Percentiles rank a stretch among this genome's conserved stretches.
Evolutionary conservation across 2,113 vertebrate species (phyloP).

Genomic region (Aleadryas rufinucha): DNA sequence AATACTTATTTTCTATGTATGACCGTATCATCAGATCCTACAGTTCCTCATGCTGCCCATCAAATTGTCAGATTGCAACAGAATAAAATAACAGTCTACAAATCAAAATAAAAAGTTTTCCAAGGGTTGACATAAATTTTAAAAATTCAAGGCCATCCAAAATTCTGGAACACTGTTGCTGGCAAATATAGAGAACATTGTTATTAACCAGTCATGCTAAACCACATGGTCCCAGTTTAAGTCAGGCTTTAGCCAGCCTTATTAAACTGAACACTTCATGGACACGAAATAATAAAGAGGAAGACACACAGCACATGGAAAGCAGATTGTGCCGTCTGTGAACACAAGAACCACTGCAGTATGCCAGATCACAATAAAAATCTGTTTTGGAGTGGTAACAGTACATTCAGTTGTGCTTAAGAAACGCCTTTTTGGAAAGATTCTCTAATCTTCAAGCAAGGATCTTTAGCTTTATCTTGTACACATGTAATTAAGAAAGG

Average conservation of each 20-base stretch:
- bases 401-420: background rate
- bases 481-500: background rate
- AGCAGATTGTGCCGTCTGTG: background rate
- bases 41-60: background rate
- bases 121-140: background rate
- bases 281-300: background rate
- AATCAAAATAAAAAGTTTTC: background rate
- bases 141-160: background rate
- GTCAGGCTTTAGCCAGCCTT: background rate
- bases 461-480: background rate
- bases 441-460: background rate
- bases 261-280: background rate
- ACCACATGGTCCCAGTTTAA: background rate
- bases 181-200: background rate
- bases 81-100: background rate
- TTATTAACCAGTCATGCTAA: background rate
- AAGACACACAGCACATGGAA: background rate
- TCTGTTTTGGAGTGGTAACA: background rate
- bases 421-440: background rate
- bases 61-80: background rate
- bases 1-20: background rate
- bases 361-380: background rate
- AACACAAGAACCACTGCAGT: background rate
- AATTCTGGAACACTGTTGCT: background rate
- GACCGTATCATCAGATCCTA: background rate